Base-by-base conservation (phyloP, 1,140 invertebrate genomes). In the Parasteatoda tepidariorum region DNA sequence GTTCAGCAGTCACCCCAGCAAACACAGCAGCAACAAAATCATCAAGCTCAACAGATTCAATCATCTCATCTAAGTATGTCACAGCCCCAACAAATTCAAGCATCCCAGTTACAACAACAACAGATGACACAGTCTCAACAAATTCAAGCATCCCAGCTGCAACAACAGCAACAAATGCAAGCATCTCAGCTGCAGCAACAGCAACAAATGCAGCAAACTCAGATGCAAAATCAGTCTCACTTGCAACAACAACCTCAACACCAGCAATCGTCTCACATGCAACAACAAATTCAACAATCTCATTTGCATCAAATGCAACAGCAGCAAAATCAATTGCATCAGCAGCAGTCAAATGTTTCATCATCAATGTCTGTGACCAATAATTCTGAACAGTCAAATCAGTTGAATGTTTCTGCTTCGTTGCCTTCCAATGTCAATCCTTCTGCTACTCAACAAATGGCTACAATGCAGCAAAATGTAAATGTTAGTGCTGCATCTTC, bases 381-480 rank as follows among this genome's bases (percentile, higher is more conserved):
- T 31, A 79, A 28, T 24, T 34, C 22, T 18, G 59, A 82, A 48
- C 66, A 70, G n/a, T 55, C 33, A 18, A 82, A 62, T 33, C 71
- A 74, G 6, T 62, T 73, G 70, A 83, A 73, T 62, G 78, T 61
- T 9, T 59, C 78, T 22, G 61, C 66, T n/a, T 70, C 66, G 28
- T 33, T 81, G 2, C 78, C 78, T 6, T 41, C 70, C 1, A 81
- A 70, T 61, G 78, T 81, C 26, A 64, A n/a, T n/a, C n/a, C n/a
- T n/a, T n/a, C n/a, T n/a, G n/a, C n/a, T n/a, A n/a, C n/a, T n/a
- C n/a, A n/a, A n/a, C n/a, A n/a, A n/a, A n/a, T n/a, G n/a, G n/a
- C n/a, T n/a, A n/a, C n/a, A n/a, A n/a, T n/a, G n/a, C n/a, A n/a
- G n/a, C n/a, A n/a, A n/a, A n/a, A n/a, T n/a, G n/a, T n/a, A n/a